phyloP scores from a whole-genome alignment of 2,888 invertebrate species.

The Cataglyphis altisquamis region DNA sequence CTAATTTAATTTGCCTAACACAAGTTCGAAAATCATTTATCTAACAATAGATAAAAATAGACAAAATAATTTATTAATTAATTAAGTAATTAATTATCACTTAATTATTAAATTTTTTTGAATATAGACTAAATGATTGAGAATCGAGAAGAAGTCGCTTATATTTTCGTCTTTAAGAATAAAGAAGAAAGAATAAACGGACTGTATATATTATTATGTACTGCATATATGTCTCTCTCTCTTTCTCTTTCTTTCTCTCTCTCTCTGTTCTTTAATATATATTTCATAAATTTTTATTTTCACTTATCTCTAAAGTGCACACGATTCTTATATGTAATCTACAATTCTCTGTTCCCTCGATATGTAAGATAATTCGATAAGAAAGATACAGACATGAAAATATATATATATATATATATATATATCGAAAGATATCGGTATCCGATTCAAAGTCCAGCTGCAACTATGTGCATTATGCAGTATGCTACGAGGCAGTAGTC shows the following conservation, averaged over 20 bases:
- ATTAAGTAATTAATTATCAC: too few species aligned
- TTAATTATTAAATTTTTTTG: background rate
- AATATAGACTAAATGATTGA: background rate
- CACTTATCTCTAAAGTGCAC: background rate
- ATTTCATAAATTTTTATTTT: background rate
- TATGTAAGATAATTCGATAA: constrained; percentile 25
- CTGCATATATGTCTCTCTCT: too few species aligned
- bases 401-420: background rate
- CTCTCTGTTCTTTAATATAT: background rate
- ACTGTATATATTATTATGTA: background rate
- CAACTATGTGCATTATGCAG: constrained; percentile 56
- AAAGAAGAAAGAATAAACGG: background rate
- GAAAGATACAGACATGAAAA: background rate
- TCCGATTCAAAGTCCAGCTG: constrained; percentile 34
- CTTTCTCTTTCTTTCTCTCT: too few species aligned
- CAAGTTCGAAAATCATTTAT: background rate
- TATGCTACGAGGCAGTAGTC: constrained; percentile 1
- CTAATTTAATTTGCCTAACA: constrained; percentile 3
- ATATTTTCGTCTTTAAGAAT: background rate
- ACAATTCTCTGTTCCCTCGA: background rate
- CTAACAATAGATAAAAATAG: background rate
- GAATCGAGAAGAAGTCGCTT: background rate
- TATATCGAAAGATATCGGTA: constrained; percentile 8
- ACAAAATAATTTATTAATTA: background rate
- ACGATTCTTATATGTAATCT: background rate